Evolutionary conservation across 2,797 vertebrate genomes (phyloP).

Genomic region (Chromobotia macracanthus): DNA sequence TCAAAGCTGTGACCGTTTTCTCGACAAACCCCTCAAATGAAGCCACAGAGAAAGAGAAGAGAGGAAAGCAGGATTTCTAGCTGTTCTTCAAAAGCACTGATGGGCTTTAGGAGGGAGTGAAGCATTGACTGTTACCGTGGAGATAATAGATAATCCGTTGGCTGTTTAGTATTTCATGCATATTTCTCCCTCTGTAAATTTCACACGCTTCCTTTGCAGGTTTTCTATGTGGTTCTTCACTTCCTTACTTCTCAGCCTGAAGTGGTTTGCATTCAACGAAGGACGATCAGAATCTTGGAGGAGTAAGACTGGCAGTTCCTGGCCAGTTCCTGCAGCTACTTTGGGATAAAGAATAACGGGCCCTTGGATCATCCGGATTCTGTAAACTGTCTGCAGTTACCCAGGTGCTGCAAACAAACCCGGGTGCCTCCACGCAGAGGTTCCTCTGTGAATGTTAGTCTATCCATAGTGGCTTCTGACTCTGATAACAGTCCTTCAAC

Average conservation of each 20-base stretch:
- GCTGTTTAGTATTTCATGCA: constrained; percentile 67
- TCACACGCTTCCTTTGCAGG: constrained; percentile 70
- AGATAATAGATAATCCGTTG: constrained; percentile 75
- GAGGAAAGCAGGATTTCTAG: constrained; percentile 66
- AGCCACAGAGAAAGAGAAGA: constrained; percentile 36
- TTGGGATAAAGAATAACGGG: constrained; percentile 86
- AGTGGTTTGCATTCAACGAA: constrained; percentile 84
- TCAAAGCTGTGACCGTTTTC: constrained; percentile 60
- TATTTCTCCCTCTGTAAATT: constrained; percentile 58
- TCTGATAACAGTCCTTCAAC: constrained; percentile 46
- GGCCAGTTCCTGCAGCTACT: constrained; percentile 86
- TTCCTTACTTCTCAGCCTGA: constrained; percentile 85
- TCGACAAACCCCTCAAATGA: constrained; percentile 55
- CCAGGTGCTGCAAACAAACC: constrained; percentile 70
- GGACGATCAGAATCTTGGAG: constrained; percentile 64
- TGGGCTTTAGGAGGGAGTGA: constrained; percentile 57
- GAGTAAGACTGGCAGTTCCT: constrained; percentile 94
- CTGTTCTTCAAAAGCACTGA: constrained; percentile 71
- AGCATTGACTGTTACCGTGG: constrained; percentile 73
- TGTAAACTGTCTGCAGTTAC: constrained; percentile 89
- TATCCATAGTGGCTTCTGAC: background rate
- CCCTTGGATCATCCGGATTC: constrained; percentile 82
- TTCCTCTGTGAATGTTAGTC: constrained; percentile 7
- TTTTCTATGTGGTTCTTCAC: constrained; percentile 88
- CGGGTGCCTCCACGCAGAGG: background rate